These are phyloP conservation scores for Lagenorhynchus albirostris DNA, from an alignment of 2,113 vertebrate genomes.

Conservation along the genomic window DNA sequence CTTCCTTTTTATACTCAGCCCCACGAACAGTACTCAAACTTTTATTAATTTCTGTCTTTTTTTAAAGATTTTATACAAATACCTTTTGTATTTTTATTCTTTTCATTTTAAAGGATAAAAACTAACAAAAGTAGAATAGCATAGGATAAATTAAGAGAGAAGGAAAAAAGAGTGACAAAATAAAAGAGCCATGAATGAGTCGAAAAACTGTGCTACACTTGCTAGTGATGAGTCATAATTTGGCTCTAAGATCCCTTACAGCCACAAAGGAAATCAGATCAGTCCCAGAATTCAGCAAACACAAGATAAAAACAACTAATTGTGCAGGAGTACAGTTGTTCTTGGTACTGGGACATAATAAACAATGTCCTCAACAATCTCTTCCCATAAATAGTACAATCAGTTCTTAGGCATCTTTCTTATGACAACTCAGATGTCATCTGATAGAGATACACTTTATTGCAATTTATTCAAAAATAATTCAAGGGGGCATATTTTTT, in stretches of 20 bases:
- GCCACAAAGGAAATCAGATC: not conserved
- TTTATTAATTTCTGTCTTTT: not conserved
- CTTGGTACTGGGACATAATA: not conserved
- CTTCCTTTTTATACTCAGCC: not conserved
- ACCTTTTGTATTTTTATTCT: not conserved
- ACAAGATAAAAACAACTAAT: not conserved
- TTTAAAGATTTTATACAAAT: not conserved
- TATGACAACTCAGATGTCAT: not conserved
- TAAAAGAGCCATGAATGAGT: not conserved
- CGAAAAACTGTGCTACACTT: not conserved
- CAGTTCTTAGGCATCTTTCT: not conserved
- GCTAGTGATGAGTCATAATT: not conserved
- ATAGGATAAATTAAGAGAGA: not conserved
- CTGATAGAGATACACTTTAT: not conserved
- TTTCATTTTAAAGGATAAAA: not conserved
- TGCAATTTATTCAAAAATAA: not conserved
- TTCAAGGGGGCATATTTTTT: not conserved
- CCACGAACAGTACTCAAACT: not conserved
- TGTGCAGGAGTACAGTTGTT: not conserved
- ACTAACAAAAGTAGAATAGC: not conserved
- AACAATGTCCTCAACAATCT: not conserved
- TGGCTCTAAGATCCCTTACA: not conserved
- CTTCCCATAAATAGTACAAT: not conserved
- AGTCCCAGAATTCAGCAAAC: not conserved
- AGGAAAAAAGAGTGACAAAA: not conserved